Conservation (phyloP, 2,888 invertebrate species). For the Agrotis puta region DNA sequence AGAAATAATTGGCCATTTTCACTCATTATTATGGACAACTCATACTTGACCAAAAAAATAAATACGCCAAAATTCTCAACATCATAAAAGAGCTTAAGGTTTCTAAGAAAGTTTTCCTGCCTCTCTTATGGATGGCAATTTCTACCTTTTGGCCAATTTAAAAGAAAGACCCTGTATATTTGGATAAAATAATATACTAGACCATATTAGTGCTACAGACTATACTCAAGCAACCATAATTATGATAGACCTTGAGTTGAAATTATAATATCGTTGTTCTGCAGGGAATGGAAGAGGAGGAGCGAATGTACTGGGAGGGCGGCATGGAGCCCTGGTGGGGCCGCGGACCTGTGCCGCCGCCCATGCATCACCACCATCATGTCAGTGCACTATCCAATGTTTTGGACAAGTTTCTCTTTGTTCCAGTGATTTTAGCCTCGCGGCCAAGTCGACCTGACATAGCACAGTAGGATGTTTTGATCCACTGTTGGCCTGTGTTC, state of each 20-base stretch:
- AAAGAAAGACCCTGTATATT: no score
- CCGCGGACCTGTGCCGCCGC: conserved; percentile 85
- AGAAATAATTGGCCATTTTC: no score
- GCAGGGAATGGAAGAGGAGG: conserved; percentile 94
- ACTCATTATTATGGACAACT: no score
- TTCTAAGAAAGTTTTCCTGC: no score
- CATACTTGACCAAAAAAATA: no score
- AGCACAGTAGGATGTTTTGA: neutral
- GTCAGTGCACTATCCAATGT: conserved; percentile 44
- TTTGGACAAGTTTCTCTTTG: neutral
- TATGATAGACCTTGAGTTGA: neutral
- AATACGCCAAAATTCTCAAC: no score
- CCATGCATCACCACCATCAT: conserved; percentile 82
- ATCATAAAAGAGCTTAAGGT: no score
- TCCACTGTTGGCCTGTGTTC: neutral
- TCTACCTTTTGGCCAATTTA: no score
- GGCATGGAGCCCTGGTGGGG: conserved; percentile 92
- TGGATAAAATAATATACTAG: no score
- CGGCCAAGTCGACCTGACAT: neutral
- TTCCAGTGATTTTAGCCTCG: neutral
- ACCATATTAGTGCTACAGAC: no score
- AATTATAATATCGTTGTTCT: neutral
- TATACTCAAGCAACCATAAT: neutral
- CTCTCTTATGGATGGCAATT: no score
- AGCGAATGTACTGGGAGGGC: conserved; percentile 97